Percentiles rank a stretch among this genome's conserved stretches.
Conservation (phyloP, 2,113 vertebrate species). For the Labeo catla region DNA sequence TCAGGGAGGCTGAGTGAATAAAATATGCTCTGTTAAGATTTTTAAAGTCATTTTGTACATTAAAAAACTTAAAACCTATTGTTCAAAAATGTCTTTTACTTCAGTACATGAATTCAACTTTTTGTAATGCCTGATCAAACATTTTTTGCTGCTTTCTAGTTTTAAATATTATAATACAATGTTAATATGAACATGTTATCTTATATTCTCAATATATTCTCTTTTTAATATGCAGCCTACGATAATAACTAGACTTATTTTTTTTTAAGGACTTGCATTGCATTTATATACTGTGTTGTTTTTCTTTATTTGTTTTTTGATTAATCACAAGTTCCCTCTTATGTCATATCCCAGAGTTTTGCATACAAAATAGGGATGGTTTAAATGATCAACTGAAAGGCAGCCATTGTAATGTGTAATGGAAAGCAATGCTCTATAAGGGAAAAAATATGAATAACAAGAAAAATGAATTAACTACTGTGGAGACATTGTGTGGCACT, state of each 20-base stretch:
- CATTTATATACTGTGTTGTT: background rate
- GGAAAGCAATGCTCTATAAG: background rate
- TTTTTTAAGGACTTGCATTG: too few species aligned
- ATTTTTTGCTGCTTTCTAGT: background rate
- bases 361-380: background rate
- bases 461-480: constrained; percentile 12
- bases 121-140: too few species aligned
- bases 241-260: background rate
- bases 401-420: background rate
- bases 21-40: background rate
- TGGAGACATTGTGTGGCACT: constrained; percentile 19
- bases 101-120: too few species aligned
- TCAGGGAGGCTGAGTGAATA: background rate
- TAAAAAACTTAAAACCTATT: background rate
- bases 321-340: too few species aligned
- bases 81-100: background rate
- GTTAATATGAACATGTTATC: too few species aligned
- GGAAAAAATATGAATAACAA: background rate
- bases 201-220: background rate
- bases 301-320: too few species aligned
- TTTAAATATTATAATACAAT: background rate
- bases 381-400: background rate
- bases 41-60: background rate
- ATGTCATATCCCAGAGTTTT: too few species aligned
- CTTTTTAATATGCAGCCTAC: background rate